phyloP scores from a whole-genome alignment of 1,140 invertebrate species.

The Rhagoletis zephyria region DNA sequence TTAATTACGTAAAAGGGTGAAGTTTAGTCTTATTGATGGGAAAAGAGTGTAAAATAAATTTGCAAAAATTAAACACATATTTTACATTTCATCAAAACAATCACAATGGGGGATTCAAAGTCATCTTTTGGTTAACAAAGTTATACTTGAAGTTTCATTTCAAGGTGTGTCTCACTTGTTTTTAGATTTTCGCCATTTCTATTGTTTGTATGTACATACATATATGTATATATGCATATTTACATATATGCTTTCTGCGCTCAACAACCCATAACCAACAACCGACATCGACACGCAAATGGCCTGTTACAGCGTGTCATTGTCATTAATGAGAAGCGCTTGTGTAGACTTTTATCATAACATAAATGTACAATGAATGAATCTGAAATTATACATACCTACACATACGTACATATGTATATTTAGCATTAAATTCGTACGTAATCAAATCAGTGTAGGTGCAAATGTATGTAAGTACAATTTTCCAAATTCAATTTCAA shows the following conservation, averaged over 20 bases:
- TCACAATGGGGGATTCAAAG: neutral
- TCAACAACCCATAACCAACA: neutral
- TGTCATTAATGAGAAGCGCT: conserved; percentile 1
- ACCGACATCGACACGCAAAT: conserved; percentile 3
- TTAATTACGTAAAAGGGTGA: no score
- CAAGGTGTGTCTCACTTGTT: no score
- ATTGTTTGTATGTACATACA: neutral
- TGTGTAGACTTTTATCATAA: neutral
- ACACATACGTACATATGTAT: no score
- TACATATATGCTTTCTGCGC: neutral
- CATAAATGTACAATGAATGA: neutral
- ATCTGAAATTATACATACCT: no score
- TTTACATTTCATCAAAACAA: no score
- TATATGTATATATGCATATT: neutral
- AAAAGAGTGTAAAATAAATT: no score
- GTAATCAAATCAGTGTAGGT: no score
- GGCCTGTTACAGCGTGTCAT: conserved; percentile 7
- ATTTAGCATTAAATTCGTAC: no score
- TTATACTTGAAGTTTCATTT: neutral
- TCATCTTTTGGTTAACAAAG: neutral
- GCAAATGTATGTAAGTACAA: neutral
- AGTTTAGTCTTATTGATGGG: no score
- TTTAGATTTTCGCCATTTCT: neutral
- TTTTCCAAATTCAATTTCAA: conserved; percentile 19
- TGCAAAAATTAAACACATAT: no score